Evolutionary conservation across 2,113 vertebrate genomes (phyloP).

Genomic region (Alexandromys fortis): DNA sequence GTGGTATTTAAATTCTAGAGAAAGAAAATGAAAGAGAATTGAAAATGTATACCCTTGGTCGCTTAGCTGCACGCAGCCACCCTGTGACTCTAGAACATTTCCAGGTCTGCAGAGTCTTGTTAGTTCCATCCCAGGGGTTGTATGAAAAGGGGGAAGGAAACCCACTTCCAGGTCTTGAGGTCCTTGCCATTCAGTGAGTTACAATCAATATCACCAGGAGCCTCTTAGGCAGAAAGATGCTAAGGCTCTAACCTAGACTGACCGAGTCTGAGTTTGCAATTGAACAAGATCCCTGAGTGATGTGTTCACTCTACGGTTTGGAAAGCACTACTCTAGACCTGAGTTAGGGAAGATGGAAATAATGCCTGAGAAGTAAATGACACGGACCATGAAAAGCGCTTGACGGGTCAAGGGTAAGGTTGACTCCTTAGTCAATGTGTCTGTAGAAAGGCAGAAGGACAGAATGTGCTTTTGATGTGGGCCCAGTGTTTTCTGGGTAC

Average conservation of each 20-base stretch:
- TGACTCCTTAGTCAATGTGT: neutral
- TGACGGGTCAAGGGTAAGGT: neutral
- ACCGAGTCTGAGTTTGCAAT: neutral
- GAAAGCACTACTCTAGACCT: neutral
- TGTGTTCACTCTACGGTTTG: neutral
- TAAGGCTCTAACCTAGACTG: neutral
- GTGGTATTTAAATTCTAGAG: neutral
- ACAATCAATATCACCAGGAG: neutral
- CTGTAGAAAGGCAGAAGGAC: neutral
- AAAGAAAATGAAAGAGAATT: neutral
- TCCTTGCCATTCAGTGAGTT: neutral
- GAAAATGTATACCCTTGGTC: neutral
- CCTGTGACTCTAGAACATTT: neutral
- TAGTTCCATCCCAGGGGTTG: neutral
- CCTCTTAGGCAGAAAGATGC: neutral
- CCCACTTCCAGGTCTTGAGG: neutral
- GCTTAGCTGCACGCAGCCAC: neutral
- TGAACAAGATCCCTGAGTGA: neutral
- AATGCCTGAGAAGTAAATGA: neutral
- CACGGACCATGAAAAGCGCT: neutral
- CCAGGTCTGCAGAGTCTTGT: neutral
- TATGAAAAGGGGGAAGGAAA: neutral
- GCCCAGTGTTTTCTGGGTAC: neutral
- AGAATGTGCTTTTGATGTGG: neutral
- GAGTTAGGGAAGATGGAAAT: neutral